Conservation (phyloP, 2,797 vertebrate genomes). For the Gymnodraco acuticeps region DNA sequence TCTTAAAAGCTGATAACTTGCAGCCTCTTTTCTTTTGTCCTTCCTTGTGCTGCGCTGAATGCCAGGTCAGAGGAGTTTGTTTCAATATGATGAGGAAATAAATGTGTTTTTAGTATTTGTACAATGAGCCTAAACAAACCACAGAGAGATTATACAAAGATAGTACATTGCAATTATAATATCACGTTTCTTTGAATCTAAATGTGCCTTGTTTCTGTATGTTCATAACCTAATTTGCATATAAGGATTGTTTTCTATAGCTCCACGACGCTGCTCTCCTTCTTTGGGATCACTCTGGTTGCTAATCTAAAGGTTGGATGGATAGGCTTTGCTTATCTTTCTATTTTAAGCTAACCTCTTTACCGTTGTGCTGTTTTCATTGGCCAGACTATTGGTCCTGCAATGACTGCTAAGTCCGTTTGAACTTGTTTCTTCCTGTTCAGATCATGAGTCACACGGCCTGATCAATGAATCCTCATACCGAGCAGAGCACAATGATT, state of each 20-base stretch:
- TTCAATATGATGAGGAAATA: neutral
- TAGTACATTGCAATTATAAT: neutral
- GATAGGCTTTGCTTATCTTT: slow-evolving; percentile 14
- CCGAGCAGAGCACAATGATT: slow-evolving; percentile 45
- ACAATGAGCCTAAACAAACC: neutral
- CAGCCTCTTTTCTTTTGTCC: too few species aligned
- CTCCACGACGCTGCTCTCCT: slow-evolving; percentile 16
- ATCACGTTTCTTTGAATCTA: neutral
- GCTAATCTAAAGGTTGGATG: neutral
- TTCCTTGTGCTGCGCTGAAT: neutral
- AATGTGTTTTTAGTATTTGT: neutral
- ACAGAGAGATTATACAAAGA: neutral
- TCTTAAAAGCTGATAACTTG: neutral
- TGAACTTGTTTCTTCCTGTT: slow-evolving; percentile 14
- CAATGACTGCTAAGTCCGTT: slow-evolving; percentile 14
- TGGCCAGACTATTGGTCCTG: slow-evolving; percentile 7
- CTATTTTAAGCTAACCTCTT: slow-evolving; percentile 14
- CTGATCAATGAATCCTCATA: slow-evolving; percentile 48
- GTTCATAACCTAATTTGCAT: neutral
- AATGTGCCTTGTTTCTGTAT: neutral
- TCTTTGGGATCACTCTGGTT: slow-evolving; percentile 16
- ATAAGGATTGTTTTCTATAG: neutral
- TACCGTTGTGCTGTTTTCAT: slow-evolving; percentile 13
- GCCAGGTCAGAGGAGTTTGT: neutral
- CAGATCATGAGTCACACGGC: slow-evolving; percentile 36